A percentile compares a stretch with the other conserved stretches of the same genome.
Evolutionary conservation across 2,797 vertebrate species (phyloP).

Genomic region (Phrynocephalus guinanensis): DNA sequence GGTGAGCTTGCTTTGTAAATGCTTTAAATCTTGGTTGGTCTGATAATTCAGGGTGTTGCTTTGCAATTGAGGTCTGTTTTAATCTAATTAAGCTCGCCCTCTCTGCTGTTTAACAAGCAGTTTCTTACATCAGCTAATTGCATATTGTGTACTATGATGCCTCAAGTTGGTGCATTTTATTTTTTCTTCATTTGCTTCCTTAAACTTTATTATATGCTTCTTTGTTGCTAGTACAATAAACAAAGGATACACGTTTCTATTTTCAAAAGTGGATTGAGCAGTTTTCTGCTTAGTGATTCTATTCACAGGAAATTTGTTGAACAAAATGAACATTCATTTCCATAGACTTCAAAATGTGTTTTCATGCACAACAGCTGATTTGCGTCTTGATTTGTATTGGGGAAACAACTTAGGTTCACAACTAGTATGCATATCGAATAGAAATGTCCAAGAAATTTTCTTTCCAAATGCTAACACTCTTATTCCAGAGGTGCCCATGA

Average conservation of each 20-base stretch:
- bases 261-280: background rate
- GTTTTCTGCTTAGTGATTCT: background rate
- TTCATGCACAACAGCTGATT: background rate
- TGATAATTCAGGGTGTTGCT: conserved; percentile 8
- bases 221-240: background rate
- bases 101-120: conserved; percentile 17
- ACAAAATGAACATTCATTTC: background rate
- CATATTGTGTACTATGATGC: conserved; percentile 6
- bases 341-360: background rate
- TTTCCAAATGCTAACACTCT: background rate
- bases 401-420: background rate
- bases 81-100: conserved; percentile 21
- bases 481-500: background rate
- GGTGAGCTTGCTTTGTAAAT: background rate
- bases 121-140: conserved; percentile 22
- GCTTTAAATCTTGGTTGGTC: conserved; percentile 20
- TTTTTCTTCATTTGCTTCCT: conserved; percentile 5
- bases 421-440: background rate
- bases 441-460: no score
- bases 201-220: background rate
- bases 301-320: background rate
- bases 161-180: background rate
- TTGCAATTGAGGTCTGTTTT: conserved; percentile 7
- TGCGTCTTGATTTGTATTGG: background rate
- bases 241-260: background rate